Evolutionary conservation across 2,113 vertebrate species (phyloP).

Genomic region (Oreocharis arfaki): DNA sequence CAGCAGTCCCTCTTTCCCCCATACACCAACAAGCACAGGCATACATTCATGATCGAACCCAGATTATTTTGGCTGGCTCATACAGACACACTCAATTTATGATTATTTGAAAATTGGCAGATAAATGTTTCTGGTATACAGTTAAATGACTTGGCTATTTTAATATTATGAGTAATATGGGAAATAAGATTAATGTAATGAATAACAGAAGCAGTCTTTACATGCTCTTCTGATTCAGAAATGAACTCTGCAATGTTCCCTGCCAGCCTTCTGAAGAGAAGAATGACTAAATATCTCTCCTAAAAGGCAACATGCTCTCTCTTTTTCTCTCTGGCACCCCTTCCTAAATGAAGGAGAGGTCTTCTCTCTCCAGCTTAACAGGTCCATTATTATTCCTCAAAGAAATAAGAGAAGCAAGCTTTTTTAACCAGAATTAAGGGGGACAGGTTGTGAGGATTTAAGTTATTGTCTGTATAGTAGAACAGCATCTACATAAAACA

Average conservation of each 20-base stretch:
- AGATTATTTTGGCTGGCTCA: constrained; percentile 6
- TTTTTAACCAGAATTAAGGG: neutral
- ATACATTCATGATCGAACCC: neutral
- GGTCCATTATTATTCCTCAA: neutral
- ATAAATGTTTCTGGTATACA: neutral
- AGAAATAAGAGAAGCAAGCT: neutral
- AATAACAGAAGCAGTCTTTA: constrained; percentile 38
- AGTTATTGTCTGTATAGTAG: neutral
- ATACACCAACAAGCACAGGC: neutral
- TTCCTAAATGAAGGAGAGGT: neutral
- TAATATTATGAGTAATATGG: constrained; percentile 17
- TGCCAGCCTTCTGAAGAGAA: neutral
- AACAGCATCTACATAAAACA: neutral
- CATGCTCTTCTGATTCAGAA: neutral
- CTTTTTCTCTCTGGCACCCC: neutral
- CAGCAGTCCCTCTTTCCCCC: neutral
- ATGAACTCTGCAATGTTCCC: constrained; percentile 14
- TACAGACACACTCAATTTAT: neutral
- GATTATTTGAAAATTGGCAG: constrained; percentile 2
- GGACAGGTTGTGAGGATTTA: neutral
- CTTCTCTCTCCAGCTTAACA: neutral
- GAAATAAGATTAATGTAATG: constrained; percentile 9
- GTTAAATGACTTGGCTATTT: neutral
- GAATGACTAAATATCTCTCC: neutral
- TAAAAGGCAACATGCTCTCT: neutral